Evolutionary conservation across 2,113 vertebrate genomes (phyloP), one percentile per base, ranked within the genome.

Genomic region (Seriola dumerili): DNA sequence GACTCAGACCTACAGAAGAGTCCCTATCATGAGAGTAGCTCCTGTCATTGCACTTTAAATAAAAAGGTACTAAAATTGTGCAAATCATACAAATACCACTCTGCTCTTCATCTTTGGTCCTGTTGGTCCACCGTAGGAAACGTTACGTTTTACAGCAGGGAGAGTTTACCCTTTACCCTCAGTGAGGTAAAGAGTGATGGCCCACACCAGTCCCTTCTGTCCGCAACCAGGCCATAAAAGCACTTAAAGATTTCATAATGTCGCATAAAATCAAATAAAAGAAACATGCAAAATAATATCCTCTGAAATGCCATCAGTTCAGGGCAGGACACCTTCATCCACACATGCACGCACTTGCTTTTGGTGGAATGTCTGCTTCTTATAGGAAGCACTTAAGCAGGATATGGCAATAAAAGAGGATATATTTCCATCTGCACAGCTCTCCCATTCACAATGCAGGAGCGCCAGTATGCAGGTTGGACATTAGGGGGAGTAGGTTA

Each of bases 1-100:
- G 36, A 83, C 70, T 79, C 44, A 63, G 54, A 79, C 81, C 73
- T 84, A 57, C 78, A 87, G 54, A 81, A 80, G 40, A 71, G 62
- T 46, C 50, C 77, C 62, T 66, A 19, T 54, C 69, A 70, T 54
- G 54, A 52, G 77, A 91, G 88, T 16, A 68, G 91, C 71, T 92
- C 36, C 79, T 48, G 81, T 93, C 92, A 93, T 94, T 88, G 87
- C 90, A 92, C 92, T 80, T 66, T 65, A 76, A 88, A 85, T 59
- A 52, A 76, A 29, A 85, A 76, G 63, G 34, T 79, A 84, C 42
- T 84, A 25, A 42, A 86, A 76, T 16, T 90, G 90, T 94, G 92
- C 94, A 94, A 95, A 92, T 93, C 90, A 90, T 91, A 86, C 91
- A 88, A 88, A 86, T 58, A 66, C 77, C 88, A 87, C 88, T 87